Evolutionary conservation across 2,797 vertebrate species (phyloP), one percentile per base, ranked within the genome.

Genomic region (Perdix hodgsoniae): DNA sequence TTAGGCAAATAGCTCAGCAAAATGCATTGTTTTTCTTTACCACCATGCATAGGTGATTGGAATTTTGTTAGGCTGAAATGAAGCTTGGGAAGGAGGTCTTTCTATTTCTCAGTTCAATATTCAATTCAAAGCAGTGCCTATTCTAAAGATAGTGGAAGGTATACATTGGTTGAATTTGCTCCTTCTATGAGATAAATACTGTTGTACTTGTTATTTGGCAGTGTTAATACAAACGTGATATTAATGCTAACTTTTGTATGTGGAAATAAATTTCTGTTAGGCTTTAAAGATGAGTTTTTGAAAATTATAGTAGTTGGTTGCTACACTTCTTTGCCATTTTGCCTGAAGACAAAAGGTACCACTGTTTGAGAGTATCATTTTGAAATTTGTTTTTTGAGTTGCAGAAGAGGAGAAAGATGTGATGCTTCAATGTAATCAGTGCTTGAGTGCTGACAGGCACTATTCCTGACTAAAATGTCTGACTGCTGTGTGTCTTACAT

Each of bases 21-120:
- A 88, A 78, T n/a, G 44, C 19, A 11, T 49, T 86, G 54, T 0
- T 56, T 87, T 85, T 64, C 27, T 42, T 93, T 70, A 29, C 75
- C 44, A 78, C 33, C 17, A 14, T 69, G 19, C 17, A 42, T 83
- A 29, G 16, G 37, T 93, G 50, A n/a, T 60, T 94, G 59, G 47
- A 29, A 63, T 78, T 71, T 49, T 64, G 17, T 81, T 94, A 49
- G 26, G 31, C 70, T 54, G 60, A 82, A 90, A 86, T 49, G 15
- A 72, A 83, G 42, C 59, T 77, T 60, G 56, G 29, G 76, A 73
- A 67, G 31, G 19, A 83, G 75, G 69, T 74, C 72, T 52, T 88
- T 93, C 83, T 93, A 61, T 84, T 77, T 77, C 54, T 65, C 45
- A 83, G 22, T 49, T 76, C 37, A 76, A 8, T 79, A 94, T 79